Percentiles rank a stretch among this genome's conserved stretches.
These are phyloP conservation scores for Andrena marginata DNA, from an alignment of 2,888 invertebrate genomes.

Conservation along the genomic window DNA sequence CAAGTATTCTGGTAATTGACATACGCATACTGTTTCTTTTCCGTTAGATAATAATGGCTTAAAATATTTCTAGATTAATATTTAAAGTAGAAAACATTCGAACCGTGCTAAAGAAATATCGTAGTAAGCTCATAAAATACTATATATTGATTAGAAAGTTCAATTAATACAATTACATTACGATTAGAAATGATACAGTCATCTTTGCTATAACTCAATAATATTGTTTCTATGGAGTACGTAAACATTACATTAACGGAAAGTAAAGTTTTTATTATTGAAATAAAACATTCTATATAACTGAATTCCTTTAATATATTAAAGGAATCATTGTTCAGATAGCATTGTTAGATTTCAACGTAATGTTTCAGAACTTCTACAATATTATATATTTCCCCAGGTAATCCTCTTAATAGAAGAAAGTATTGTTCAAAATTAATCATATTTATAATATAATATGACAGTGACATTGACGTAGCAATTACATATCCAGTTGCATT, in stretches of 20 bases:
- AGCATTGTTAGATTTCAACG: not conserved
- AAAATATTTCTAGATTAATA: not conserved
- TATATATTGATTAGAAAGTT: constrained; percentile 13
- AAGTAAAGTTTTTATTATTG: not conserved
- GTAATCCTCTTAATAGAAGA: not conserved
- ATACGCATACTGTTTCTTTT: constrained; percentile 9
- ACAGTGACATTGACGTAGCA: not conserved
- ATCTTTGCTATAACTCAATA: constrained; percentile 43
- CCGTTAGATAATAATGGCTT: not conserved
- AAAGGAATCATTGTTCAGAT: not conserved
- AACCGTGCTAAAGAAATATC: not conserved
- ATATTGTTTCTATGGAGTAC: not conserved
- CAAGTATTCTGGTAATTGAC: constrained; percentile 92
- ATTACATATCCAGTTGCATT: constrained; percentile 2
- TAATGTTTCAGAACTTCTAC: not conserved
- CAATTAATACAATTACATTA: constrained; percentile 13
- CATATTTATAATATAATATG: not conserved
- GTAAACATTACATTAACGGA: not conserved
- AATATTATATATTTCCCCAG: not conserved
- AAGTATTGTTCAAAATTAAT: not conserved
- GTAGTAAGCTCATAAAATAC: constrained; percentile 1
- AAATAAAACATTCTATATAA: not conserved
- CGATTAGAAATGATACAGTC: constrained; percentile 31
- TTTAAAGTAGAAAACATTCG: not conserved
- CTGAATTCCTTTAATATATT: not conserved